A percentile compares a stretch with the other conserved stretches of the same genome.
phyloP scores from a whole-genome alignment of 2,797 vertebrate genomes.

The Leptodactylus fallax region DNA sequence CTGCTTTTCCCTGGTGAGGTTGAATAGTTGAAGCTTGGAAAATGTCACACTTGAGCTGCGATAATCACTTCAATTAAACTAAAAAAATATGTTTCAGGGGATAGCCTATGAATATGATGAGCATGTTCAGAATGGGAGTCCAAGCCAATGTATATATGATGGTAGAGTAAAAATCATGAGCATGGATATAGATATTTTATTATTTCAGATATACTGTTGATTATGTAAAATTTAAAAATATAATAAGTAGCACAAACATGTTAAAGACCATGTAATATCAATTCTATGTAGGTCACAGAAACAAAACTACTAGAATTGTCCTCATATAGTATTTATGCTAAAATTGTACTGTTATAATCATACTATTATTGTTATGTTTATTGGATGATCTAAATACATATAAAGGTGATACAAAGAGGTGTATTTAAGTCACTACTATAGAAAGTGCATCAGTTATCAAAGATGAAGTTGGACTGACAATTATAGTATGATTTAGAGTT shows the following conservation, averaged over 20 bases:
- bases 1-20: slow-evolving; percentile 28
- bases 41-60: slow-evolving; percentile 38
- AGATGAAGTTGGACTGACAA: not conserved
- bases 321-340: not conserved
- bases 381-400: no score
- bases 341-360: not conserved
- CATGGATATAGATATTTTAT: not conserved
- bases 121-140: not conserved
- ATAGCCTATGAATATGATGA: slow-evolving; percentile 20
- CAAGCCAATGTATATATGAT: not conserved
- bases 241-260: not conserved
- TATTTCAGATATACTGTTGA: not conserved
- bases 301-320: not conserved
- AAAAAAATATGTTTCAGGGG: slow-evolving; percentile 13
- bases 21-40: slow-evolving; percentile 30
- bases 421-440: no score
- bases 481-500: no score
- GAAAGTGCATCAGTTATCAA: no score
- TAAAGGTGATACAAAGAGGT: no score
- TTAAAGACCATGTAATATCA: no score
- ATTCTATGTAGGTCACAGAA: not conserved
- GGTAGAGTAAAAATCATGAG: not conserved
- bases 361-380: not conserved
- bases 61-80: slow-evolving; percentile 29
- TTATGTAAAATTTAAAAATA: not conserved